Percentiles rank a stretch among this genome's conserved stretches.
phyloP scores from a whole-genome alignment of 2,113 vertebrate genomes.

The Hypanus sabinus region DNA sequence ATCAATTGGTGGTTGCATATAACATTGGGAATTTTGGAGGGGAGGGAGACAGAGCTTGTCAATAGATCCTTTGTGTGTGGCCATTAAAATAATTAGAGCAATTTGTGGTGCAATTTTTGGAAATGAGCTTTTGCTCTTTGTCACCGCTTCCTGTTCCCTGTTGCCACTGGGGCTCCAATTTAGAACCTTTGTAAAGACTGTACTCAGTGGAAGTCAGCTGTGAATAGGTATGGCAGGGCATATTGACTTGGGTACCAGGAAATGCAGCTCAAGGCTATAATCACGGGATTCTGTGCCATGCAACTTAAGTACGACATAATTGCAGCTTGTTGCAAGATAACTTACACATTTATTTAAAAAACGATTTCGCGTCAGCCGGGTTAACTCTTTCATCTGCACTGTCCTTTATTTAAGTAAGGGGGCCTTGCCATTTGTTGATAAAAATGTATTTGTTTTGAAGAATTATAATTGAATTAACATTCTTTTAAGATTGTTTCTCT shows the following conservation, averaged over 20 bases:
- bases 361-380: neutral
- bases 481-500: constrained; percentile 41
- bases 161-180: constrained; percentile 19
- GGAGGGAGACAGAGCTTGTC: constrained; percentile 37
- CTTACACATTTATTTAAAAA: constrained; percentile 21
- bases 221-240: neutral
- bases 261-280: constrained; percentile 28
- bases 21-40: neutral
- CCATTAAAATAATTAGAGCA: constrained; percentile 51
- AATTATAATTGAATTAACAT: constrained; percentile 34
- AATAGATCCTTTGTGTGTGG: constrained; percentile 44
- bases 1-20: constrained; percentile 27
- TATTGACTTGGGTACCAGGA: constrained; percentile 30
- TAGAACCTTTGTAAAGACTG: neutral
- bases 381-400: constrained; percentile 21
- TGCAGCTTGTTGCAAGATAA: constrained; percentile 36
- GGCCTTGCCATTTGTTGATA: constrained; percentile 29
- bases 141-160: constrained; percentile 43
- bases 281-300: constrained; percentile 34
- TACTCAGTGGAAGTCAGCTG: neutral
- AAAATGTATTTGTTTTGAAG: constrained; percentile 39
- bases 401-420: neutral
- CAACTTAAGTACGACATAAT: constrained; percentile 27
- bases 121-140: constrained; percentile 46
- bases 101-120: constrained; percentile 47